phyloP scores from a whole-genome alignment of 92 coral and sea anemone genomes.

The Palythoa grandis region DNA sequence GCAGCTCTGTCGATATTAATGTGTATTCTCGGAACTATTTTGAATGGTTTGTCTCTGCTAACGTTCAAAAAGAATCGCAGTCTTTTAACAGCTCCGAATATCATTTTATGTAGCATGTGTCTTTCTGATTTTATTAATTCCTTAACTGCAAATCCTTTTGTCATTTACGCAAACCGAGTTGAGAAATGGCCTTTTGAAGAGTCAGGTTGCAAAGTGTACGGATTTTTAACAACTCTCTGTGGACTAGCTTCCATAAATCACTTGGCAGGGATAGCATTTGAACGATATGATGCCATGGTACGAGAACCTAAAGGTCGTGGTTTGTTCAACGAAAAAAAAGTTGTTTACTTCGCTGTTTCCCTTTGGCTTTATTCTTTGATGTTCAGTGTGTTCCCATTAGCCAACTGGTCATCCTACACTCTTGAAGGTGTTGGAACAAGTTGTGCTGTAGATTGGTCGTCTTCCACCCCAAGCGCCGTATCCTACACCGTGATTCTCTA shows the following conservation, averaged over 20 bases:
- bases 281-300: constrained; percentile 10
- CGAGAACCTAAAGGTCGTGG: neutral
- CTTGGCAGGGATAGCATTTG: neutral
- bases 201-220: neutral
- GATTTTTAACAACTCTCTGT: neutral
- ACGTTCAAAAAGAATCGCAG: neutral
- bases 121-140: neutral
- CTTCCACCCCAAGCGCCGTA: no score
- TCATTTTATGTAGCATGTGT: constrained; percentile 14
- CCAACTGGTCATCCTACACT: neutral
- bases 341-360: neutral
- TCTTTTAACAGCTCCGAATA: constrained; percentile 7
- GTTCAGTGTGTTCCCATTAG: no score
- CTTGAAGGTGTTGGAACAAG: constrained; percentile 3
- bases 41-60: neutral
- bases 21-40: neutral
- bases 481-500: neutral
- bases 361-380: neutral
- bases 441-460: neutral
- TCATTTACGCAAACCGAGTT: neutral
- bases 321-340: neutral
- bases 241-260: neutral
- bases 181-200: constrained; percentile 20
- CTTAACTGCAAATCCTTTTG: neutral
- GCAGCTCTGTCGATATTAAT: neutral